Base-by-base conservation (phyloP, 1,140 invertebrate genomes). In the Leptopilina clavipes region DNA sequence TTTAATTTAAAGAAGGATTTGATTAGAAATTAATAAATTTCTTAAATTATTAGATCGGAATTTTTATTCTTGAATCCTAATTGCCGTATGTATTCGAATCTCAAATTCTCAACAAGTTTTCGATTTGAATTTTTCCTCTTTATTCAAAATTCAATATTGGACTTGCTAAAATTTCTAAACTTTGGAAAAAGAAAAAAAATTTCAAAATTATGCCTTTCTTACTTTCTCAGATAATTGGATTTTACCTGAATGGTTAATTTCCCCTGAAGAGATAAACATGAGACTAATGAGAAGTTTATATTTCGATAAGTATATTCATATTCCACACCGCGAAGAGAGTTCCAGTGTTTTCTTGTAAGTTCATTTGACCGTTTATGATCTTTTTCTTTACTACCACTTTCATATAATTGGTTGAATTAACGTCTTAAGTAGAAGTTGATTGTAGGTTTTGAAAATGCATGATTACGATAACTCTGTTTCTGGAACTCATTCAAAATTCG, bases 391-490 rank as follows among this genome's bases (percentile, higher is more conserved):
- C 22, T 65, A 7, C 56, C 22, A 25, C 56, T 22, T 65, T 65
- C 3, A 9, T 65, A 31, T 65, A 65, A 65, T 65, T 31, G 22
- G 56, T 76, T 74, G 56, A 79, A 80, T 82, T 80, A 81, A 75
- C 77, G 79, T 77, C 74, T 79, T 77, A 76, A 79, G 75, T 81
- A 75, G 65, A 75, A 76, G 70, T 80, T 81, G 79, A 82, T 82
- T 79, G 76, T 76, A 52, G 79, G 78, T 81, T 84, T 54, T 71
- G 79, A 56, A 59, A 76, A 77, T 74, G 25, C 72, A 52, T 17
- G n/a, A n/a, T 17, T 48, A 70, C 43, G 73, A 72, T 79, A 78
- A 73, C 74, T 75, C 70, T 72, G 74, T 75, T 75, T 31, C 71
- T 56, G 22, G 48, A 76, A 77, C 74, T 78, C 81, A 80, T 79